Conservation (phyloP, 2,888 invertebrate species). For the Liposcelis brunnea region DNA sequence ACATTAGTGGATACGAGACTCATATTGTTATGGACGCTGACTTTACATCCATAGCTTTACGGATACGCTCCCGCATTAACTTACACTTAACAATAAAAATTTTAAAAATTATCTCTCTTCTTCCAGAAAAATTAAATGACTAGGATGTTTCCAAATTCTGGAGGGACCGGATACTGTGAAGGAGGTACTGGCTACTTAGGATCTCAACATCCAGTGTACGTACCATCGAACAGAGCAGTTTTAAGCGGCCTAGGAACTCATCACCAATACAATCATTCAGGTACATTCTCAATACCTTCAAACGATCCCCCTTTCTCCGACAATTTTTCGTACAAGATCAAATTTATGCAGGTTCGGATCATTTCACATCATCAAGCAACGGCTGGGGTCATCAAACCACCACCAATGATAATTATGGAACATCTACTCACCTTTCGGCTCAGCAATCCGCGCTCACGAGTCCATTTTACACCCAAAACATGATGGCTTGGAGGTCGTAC, state of each 20-base stretch:
- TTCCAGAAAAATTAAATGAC: no score
- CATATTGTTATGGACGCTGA: no score
- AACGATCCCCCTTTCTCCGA: no score
- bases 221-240: slow-evolving; percentile 41
- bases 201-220: slow-evolving; percentile 43
- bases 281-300: no score
- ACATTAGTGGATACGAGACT: no score
- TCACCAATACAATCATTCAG: slow-evolving; percentile 9
- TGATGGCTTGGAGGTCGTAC: slow-evolving; percentile 64
- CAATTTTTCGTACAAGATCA: no score
- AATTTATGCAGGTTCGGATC: slow-evolving; percentile 2
- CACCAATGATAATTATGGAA: slow-evolving; percentile 30
- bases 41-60: no score
- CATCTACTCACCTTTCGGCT: slow-evolving; percentile 23
- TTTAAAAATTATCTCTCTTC: no score
- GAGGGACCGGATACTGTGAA: slow-evolving; percentile 6
- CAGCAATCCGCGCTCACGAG: slow-evolving; percentile 35
- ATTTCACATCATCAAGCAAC: neutral
- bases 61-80: no score
- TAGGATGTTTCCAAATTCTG: slow-evolving; percentile 2
- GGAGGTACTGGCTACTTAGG: slow-evolving; percentile 2
- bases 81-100: no score
- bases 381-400: slow-evolving; percentile 27
- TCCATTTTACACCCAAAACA: slow-evolving; percentile 66
- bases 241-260: slow-evolving; percentile 25